Percentiles rank a stretch among this genome's conserved stretches.
These are phyloP conservation scores for Speoplatyrhinus poulsoni DNA, from an alignment of 2,113 vertebrate species.

Conservation along the genomic window DNA sequence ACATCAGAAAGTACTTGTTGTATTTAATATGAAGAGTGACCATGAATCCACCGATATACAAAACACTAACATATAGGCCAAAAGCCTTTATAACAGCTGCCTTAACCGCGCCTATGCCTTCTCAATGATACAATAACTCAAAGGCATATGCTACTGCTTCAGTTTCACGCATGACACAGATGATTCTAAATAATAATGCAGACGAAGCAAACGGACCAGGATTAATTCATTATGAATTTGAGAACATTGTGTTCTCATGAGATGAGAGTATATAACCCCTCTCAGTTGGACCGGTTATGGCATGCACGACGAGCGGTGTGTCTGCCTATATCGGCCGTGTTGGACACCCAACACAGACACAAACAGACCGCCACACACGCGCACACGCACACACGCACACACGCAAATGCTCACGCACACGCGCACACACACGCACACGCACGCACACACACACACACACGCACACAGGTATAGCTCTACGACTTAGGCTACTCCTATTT, in stretches of 20 bases:
- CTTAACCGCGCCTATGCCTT: no score
- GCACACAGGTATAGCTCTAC: neutral
- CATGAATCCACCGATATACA: neutral
- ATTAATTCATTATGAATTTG: slow-evolving; percentile 53
- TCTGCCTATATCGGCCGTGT: neutral
- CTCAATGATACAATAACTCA: neutral
- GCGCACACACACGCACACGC: no score
- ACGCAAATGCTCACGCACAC: no score
- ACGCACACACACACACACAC: no score
- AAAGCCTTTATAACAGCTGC: no score
- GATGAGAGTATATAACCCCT: slow-evolving; percentile 27
- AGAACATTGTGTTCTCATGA: slow-evolving; percentile 40
- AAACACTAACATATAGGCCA: neutral
- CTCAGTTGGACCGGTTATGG: neutral
- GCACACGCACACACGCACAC: no score
- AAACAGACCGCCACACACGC: no score
- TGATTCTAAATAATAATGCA: neutral
- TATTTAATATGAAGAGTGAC: neutral
- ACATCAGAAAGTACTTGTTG: neutral
- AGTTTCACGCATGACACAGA: neutral
- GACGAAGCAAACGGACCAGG: slow-evolving; percentile 34
- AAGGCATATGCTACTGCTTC: neutral
- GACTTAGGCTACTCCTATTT: slow-evolving; percentile 2
- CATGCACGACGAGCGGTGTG: neutral
- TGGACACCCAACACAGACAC: no score